phyloP scores from a whole-genome alignment of 2,888 invertebrate genomes.

The Stenichneumon culpator region DNA sequence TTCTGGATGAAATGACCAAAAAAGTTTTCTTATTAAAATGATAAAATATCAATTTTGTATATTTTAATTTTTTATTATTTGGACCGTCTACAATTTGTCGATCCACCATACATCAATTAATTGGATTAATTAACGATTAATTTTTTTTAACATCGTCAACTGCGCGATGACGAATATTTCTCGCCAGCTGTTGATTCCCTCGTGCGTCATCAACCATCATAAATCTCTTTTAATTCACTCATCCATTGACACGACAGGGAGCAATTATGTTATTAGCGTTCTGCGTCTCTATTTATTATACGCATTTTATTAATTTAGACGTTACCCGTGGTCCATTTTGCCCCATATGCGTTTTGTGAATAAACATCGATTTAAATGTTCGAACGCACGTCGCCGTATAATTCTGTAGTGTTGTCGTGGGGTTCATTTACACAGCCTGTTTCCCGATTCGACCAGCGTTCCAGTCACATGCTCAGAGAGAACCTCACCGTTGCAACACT shows the following conservation, averaged over 20 bases:
- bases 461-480: constrained; percentile 9
- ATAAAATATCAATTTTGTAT: background rate
- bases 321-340: background rate
- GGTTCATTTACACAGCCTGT: constrained; percentile 9
- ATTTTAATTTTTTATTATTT: background rate
- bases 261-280: background rate
- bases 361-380: background rate
- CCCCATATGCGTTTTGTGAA: background rate
- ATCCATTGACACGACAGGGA: constrained; percentile 2
- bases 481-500: background rate
- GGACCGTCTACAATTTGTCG: background rate
- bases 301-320: background rate
- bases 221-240: background rate
- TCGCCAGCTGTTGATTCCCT: constrained; percentile 5
- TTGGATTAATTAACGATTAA: background rate
- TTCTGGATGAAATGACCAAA: background rate
- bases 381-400: background rate
- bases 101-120: background rate
- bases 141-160: background rate
- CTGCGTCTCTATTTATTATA: background rate
- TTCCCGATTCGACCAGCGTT: constrained; percentile 8
- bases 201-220: constrained; percentile 14
- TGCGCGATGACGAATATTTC: background rate
- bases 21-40: background rate
- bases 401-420: background rate